Conservation (phyloP, 2,888 invertebrate genomes). For the Leptopilina myrica region DNA sequence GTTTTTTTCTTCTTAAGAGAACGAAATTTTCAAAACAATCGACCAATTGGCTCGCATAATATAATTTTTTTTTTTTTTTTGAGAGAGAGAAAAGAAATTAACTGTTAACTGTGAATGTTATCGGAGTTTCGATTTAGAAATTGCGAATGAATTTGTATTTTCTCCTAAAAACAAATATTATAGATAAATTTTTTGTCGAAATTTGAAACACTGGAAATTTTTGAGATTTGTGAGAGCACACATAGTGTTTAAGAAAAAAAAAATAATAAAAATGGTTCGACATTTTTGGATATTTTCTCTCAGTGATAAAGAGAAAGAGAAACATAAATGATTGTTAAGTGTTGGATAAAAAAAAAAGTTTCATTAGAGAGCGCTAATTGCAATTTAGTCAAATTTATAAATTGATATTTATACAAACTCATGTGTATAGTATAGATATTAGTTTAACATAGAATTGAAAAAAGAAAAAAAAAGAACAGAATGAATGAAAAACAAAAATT, state of each 20-base stretch:
- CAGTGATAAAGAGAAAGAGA: constrained; percentile 12
- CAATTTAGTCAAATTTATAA: constrained; percentile 24
- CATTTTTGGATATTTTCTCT: too few species aligned
- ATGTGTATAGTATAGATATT: constrained; percentile 13
- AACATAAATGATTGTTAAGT: too few species aligned
- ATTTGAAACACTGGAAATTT: too few species aligned
- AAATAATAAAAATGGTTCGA: too few species aligned
- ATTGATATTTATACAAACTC: constrained; percentile 10
- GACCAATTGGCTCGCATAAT: background rate
- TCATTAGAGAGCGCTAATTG: background rate
- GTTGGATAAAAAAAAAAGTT: background rate
- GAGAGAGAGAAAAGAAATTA: background rate
- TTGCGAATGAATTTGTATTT: too few species aligned
- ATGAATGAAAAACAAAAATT: background rate
- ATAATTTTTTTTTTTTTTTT: background rate
- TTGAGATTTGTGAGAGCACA: too few species aligned
- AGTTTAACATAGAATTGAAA: background rate
- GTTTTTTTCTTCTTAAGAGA: too few species aligned
- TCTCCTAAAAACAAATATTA: too few species aligned
- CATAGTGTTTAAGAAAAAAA: too few species aligned
- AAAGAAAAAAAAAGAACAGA: background rate
- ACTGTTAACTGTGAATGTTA: background rate
- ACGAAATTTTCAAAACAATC: constrained; percentile 1
- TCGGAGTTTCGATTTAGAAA: background rate
- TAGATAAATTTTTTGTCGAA: background rate